These are phyloP conservation scores for Hipposideros larvatus DNA, from an alignment of 2,797 vertebrate genomes.

Conservation along the genomic window DNA sequence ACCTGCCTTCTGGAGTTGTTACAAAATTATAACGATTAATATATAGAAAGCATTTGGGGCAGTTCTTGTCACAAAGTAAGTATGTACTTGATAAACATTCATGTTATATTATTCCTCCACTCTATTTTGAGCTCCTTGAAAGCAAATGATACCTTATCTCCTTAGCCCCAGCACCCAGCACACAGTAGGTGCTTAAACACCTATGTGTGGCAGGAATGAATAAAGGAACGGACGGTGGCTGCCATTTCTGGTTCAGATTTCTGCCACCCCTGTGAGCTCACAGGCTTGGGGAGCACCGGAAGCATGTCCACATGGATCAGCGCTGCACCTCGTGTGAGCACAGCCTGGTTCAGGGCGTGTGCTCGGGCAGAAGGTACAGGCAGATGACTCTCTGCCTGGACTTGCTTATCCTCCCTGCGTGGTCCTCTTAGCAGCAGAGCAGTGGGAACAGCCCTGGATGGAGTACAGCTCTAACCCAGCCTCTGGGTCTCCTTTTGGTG, in stretches of 20 bases:
- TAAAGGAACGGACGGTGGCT: neutral
- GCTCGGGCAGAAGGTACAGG: neutral
- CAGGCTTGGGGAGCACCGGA: neutral
- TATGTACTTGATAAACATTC: neutral
- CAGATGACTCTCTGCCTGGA: neutral
- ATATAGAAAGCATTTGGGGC: neutral
- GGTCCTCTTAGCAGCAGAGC: neutral
- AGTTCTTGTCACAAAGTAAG: neutral
- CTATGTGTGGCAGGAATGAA: neutral
- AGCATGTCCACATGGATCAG: fast-evolving
- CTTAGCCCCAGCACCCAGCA: neutral
- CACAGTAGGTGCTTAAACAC: neutral
- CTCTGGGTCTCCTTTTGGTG: neutral
- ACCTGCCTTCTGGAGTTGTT: neutral
- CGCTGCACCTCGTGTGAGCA: fast-evolving
- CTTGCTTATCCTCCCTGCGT: neutral
- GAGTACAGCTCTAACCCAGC: neutral
- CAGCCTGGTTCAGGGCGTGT: neutral
- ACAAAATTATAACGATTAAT: neutral
- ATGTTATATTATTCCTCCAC: neutral
- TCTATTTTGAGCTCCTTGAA: neutral
- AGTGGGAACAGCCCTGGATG: neutral
- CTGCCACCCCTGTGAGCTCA: neutral
- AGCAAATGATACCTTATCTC: neutral
- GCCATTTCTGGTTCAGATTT: neutral